phyloP scores from a whole-genome alignment of 2,888 invertebrate species.

The Dryococelus australis region DNA sequence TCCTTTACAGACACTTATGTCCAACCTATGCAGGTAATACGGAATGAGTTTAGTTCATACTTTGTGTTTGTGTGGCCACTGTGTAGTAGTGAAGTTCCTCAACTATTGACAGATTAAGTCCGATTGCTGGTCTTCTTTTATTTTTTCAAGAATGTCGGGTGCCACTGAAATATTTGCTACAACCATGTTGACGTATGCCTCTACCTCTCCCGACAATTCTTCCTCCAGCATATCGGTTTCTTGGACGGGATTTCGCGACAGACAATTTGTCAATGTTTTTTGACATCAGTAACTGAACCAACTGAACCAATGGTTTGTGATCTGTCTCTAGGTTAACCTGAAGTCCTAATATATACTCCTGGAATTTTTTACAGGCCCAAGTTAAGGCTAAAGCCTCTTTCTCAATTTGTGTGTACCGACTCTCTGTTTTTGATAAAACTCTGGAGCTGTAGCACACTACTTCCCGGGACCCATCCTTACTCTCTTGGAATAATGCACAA shows the following conservation, averaged over 20 bases:
- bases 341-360: not conserved
- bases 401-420: not conserved
- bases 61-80: not conserved
- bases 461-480: not conserved
- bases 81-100: not conserved
- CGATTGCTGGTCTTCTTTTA: not conserved
- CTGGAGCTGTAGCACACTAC: not conserved
- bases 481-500: not conserved
- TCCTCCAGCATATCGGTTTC: not conserved
- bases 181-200: not conserved
- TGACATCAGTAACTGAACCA: not conserved
- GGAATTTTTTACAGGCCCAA: not conserved
- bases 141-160: not conserved
- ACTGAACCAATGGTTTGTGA: not conserved
- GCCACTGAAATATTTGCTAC: not conserved
- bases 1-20: not conserved
- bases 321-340: not conserved
- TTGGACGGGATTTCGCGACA: not conserved
- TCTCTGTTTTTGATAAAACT: not conserved
- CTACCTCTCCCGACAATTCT: not conserved
- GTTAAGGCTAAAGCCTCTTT: not conserved
- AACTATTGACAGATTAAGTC: not conserved
- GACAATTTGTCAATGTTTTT: not conserved
- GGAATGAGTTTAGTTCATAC: not conserved
- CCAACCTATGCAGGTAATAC: not conserved